Base-by-base conservation (phyloP, 1,140 invertebrate genomes). In the Liolophura sinensis region DNA sequence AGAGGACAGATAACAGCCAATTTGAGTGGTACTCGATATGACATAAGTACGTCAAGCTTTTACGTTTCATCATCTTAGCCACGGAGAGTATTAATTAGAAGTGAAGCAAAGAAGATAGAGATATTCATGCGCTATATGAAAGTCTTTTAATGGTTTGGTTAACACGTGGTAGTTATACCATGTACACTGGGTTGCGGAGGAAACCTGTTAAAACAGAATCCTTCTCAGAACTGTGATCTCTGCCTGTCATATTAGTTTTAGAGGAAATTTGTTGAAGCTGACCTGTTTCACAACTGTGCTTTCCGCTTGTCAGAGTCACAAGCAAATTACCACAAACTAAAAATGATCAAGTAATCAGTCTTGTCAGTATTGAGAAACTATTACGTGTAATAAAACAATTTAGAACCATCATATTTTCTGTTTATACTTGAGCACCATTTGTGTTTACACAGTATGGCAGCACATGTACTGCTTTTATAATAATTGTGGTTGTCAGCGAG, bases 21-120 rank as follows among this genome's bases (percentile, higher is more conserved):
- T 72, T 68, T 84, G 18, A 75, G 72, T 73, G 82, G 82, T 27
- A 83, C 82, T n/a, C 72, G 82, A 78, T 84, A 83, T 75, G 82
- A 84, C 70, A 77, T 84, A 68, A 79, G 82, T 84, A 78, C 31
- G 3, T 40, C 31, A 40, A 40, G 31, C 31, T 40, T 40, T 40
- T 9, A 40, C 9, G 31, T 40, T 40, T 40, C 31, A 40, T 40
- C 31, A 9, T 40, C 9, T 3, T 40, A 3, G 3, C 3, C 9
- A 5, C 9, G 31, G 9, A 9, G 3, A 40, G 3, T 5, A 40
- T 40, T 40, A 9, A 40, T 9, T 9, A 20, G 22, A 60, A 24
- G 27, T 20, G 16, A 47, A 25, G 24, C 5, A n/a, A 7, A 55
- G 1, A 47, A 9, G n/a, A n/a, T n/a, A n/a, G 24, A 64, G 54